Evolutionary conservation across 2,797 vertebrate species (phyloP).

Genomic region (Labroides dimidiatus): DNA sequence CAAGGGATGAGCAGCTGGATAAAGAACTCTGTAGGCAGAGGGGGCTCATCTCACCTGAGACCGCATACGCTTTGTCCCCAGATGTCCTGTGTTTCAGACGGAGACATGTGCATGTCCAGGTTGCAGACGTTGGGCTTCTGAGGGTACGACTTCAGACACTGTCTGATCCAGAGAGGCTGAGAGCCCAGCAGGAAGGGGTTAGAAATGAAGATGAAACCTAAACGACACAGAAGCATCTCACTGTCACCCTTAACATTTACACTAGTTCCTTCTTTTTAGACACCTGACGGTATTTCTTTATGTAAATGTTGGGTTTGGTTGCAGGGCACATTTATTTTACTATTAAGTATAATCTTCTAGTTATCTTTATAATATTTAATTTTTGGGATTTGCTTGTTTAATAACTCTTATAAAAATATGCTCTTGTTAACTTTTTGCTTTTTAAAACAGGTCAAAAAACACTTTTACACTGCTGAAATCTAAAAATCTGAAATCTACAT

Average conservation of each 20-base stretch:
- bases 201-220: constrained; percentile 94
- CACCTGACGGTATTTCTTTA: background rate
- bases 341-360: too few relatives aligned
- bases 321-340: too few relatives aligned
- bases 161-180: constrained; percentile 91
- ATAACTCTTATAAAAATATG: too few relatives aligned
- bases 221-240: constrained; percentile 9
- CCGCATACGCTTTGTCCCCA: constrained; percentile 89
- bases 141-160: constrained; percentile 92
- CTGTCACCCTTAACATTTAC: background rate
- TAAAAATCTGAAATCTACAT: too few relatives aligned
- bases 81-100: constrained; percentile 87
- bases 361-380: too few relatives aligned
- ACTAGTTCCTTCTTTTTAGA: background rate
- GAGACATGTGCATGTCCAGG: constrained; percentile 94
- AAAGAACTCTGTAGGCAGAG: too few relatives aligned
- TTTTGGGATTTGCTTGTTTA: too few relatives aligned
- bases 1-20: too few relatives aligned
- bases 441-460: too few relatives aligned
- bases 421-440: too few relatives aligned
- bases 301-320: too few relatives aligned
- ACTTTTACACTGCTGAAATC: too few relatives aligned
- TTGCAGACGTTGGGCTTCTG: constrained; percentile 96
- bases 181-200: constrained; percentile 92
- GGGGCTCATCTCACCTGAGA: constrained; percentile 82